A percentile compares a stretch with the other conserved stretches of the same genome.
These are phyloP conservation scores for Xyrichtys novacula DNA, from an alignment of 2,797 vertebrate species.

Conservation along the genomic window DNA sequence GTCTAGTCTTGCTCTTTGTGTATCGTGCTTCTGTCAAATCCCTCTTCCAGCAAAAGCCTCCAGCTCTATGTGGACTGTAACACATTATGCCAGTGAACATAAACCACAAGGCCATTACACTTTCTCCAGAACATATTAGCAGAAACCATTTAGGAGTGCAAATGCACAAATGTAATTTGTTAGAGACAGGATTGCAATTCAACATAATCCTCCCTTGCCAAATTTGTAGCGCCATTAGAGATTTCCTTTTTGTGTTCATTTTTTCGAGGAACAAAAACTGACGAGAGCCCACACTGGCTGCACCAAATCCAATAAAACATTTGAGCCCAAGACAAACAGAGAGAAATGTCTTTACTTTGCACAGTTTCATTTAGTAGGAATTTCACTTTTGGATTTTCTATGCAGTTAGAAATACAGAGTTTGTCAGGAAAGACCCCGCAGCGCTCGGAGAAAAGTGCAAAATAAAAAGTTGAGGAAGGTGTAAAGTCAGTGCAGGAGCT, in stretches of 20 bases:
- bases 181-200: background rate
- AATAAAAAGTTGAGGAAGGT: background rate
- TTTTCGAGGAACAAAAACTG: background rate
- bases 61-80: background rate
- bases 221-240: background rate
- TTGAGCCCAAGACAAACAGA: background rate
- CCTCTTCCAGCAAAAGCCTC: no score
- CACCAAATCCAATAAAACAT: background rate
- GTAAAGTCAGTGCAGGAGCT: conserved; percentile 4
- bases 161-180: conserved; percentile 1
- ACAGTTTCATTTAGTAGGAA: background rate
- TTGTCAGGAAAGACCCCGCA: background rate
- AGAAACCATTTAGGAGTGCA: background rate
- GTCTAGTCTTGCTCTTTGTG: background rate
- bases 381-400: background rate
- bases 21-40: background rate
- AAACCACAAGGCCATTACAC: background rate
- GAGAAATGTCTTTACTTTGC: background rate
- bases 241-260: conserved; percentile 1
- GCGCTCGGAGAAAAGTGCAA: background rate
- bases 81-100: background rate
- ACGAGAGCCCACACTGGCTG: background rate
- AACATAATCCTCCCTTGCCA: conserved; percentile 2
- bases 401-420: background rate
- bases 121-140: background rate